Evolutionary conservation across 1,140 invertebrate genomes (phyloP).

Genomic region (Ips typographus): DNA sequence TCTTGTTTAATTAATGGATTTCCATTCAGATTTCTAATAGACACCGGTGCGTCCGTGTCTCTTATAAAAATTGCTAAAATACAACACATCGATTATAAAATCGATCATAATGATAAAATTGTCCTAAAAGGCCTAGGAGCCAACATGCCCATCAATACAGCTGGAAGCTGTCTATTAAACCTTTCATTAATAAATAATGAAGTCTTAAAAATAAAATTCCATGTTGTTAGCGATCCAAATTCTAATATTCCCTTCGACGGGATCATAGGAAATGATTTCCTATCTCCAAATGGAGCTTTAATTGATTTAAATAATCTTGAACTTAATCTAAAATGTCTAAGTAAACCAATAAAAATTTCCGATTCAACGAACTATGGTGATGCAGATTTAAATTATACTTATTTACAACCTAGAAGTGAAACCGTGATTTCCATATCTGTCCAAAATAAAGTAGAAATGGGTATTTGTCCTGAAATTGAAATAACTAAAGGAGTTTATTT

Average conservation of each 20-base stretch:
- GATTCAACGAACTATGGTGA: background rate
- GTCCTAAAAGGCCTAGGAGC: slow-evolving; percentile 25
- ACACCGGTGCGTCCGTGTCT: slow-evolving; percentile 31
- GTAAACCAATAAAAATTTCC: slow-evolving; percentile 1
- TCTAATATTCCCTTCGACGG: slow-evolving; percentile 34
- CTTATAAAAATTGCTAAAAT: slow-evolving; percentile 28
- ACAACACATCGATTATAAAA: slow-evolving; percentile 16
- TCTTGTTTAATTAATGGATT: background rate
- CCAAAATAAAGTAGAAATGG: slow-evolving; percentile 31
- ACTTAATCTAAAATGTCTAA: slow-evolving; percentile 11
- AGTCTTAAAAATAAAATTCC: slow-evolving; percentile 27
- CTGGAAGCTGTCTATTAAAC: slow-evolving; percentile 4
- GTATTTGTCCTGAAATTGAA: slow-evolving; percentile 23
- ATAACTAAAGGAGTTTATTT: slow-evolving; percentile 32
- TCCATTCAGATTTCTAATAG: slow-evolving; percentile 30
- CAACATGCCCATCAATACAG: slow-evolving; percentile 7
- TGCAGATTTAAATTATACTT: background rate
- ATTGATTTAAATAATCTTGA: slow-evolving; percentile 14
- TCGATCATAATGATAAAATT: slow-evolving; percentile 10
- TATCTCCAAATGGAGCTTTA: slow-evolving; percentile 13
- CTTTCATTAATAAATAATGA: slow-evolving; percentile 9
- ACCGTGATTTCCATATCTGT: slow-evolving; percentile 27
- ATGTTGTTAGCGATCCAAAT: slow-evolving; percentile 15
- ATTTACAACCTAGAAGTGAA: slow-evolving; percentile 22
- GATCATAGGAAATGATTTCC: slow-evolving; percentile 35